phyloP scores from a whole-genome alignment of 2,888 invertebrate species.

The Andrena bucephala region DNA sequence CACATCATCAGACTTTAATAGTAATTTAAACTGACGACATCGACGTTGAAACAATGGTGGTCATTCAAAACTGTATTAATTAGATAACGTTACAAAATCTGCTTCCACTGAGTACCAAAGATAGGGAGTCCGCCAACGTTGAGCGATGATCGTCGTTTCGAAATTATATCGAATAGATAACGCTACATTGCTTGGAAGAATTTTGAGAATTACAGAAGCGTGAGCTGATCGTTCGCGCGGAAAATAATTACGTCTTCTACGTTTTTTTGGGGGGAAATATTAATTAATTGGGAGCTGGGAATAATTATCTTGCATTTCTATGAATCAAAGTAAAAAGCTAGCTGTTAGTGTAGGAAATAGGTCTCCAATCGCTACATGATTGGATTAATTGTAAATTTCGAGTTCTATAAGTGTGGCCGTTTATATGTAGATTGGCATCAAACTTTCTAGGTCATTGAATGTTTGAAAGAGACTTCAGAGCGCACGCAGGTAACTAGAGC shows the following conservation, averaged over 20 bases:
- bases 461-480: background rate
- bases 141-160: background rate
- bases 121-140: background rate
- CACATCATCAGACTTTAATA: background rate
- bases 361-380: background rate
- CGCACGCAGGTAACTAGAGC: conserved; percentile 6
- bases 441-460: background rate
- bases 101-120: background rate
- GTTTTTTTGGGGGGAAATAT: no score
- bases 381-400: background rate
- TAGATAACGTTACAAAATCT: conserved; percentile 21
- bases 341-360: no score
- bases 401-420: background rate
- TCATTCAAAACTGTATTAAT: conserved; percentile 10
- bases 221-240: background rate
- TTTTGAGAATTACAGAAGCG: background rate
- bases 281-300: no score
- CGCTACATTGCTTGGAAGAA: background rate
- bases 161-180: background rate
- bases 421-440: background rate
- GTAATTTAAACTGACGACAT: background rate
- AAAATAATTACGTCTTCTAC: background rate
- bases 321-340: no score
- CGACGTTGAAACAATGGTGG: background rate
- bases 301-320: no score